phyloP scores from a whole-genome alignment of 2,113 vertebrate genomes.

The Sturnus vulgaris region DNA sequence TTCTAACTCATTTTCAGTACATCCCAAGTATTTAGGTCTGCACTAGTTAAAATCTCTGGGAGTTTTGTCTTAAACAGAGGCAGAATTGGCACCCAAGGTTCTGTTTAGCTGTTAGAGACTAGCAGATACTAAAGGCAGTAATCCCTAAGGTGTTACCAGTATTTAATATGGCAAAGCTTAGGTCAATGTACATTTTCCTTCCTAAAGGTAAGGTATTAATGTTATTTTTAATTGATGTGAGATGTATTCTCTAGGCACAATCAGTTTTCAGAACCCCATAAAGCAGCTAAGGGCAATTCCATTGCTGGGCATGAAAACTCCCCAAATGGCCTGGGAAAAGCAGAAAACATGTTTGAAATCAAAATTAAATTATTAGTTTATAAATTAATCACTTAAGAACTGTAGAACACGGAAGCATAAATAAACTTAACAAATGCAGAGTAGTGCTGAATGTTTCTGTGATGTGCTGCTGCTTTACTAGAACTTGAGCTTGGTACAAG shows the following conservation, averaged over 20 bases:
- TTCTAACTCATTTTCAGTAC: not conserved
- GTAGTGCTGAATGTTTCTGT: not conserved
- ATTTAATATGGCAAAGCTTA: not conserved
- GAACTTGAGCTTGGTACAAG: not conserved
- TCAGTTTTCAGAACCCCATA: not conserved
- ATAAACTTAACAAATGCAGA: not conserved
- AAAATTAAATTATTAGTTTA: not conserved
- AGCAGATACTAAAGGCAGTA: not conserved
- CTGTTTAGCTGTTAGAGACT: not conserved
- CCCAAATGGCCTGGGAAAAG: not conserved
- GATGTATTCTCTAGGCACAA: not conserved
- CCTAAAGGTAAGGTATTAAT: not conserved
- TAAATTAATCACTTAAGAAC: not conserved
- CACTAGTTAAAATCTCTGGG: not conserved
- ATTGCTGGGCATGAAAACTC: not conserved
- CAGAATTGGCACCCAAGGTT: not conserved
- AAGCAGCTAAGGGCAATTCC: not conserved
- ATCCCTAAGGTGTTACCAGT: not conserved
- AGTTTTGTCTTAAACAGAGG: not conserved
- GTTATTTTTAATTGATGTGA: not conserved
- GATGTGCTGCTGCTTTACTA: not conserved
- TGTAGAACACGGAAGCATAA: not conserved
- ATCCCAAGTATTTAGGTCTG: not conserved
- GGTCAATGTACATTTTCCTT: not conserved
- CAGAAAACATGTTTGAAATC: not conserved